phyloP scores from a whole-genome alignment of 2,113 vertebrate genomes.

The Scytalopus superciliaris region DNA sequence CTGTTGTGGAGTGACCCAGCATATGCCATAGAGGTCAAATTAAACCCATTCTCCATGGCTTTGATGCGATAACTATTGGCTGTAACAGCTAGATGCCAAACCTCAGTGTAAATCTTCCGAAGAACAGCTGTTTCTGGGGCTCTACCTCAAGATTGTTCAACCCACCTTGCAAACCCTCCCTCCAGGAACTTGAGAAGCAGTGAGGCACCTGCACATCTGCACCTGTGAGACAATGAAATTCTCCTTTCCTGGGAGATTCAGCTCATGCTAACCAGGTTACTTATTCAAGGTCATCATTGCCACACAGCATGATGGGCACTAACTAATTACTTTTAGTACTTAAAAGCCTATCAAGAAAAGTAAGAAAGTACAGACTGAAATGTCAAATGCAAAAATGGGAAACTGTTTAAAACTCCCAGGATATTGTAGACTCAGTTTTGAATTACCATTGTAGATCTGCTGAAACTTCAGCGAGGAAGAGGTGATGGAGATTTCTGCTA shows the following conservation, averaged over 20 bases:
- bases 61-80: neutral
- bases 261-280: neutral
- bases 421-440: constrained; percentile 40
- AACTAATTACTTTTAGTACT: constrained; percentile 41
- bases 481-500: constrained; percentile 24
- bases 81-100: neutral
- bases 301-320: neutral
- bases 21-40: neutral
- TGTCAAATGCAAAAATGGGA: constrained; percentile 46
- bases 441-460: constrained; percentile 47
- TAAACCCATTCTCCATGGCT: neutral
- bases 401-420: constrained; percentile 33
- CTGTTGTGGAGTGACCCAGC: neutral
- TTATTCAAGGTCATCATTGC: neutral
- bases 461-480: constrained; percentile 45
- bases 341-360: constrained; percentile 30
- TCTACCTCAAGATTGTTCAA: neutral
- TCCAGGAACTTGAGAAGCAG: neutral
- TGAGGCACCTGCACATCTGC: neutral
- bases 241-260: neutral
- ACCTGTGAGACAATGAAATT: neutral
- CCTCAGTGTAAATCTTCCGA: neutral
- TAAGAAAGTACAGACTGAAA: constrained; percentile 36
- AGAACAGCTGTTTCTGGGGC: neutral
- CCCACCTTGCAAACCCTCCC: neutral